These are phyloP conservation scores for Patiria pectinifera DNA, from an alignment of 53 echinoderm and acorn worm genomes.

Conservation along the genomic window DNA sequence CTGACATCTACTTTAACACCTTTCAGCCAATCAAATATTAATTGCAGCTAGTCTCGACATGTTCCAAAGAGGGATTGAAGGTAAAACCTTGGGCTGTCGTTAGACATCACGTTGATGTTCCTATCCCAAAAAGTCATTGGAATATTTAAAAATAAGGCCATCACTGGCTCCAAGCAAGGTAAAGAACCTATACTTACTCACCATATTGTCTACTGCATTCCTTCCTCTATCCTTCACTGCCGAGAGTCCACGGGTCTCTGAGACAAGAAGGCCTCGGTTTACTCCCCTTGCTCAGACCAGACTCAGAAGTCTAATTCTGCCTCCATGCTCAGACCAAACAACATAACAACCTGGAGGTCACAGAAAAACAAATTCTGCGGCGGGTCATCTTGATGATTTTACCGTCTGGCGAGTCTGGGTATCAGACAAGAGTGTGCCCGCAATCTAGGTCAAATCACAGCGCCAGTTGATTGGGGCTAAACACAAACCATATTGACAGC, in stretches of 20 bases:
- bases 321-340: conserved; percentile 18
- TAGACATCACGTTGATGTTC: neutral
- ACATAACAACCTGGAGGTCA: conserved; percentile 16
- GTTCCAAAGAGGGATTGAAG: too few relatives aligned
- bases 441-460: conserved; percentile 43
- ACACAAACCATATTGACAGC: neutral
- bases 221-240: neutral
- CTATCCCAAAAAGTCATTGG: neutral
- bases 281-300: too few relatives aligned
- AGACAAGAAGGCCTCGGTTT: neutral
- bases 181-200: neutral
- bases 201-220: neutral
- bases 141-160: neutral
- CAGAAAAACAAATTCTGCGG: conserved; percentile 18
- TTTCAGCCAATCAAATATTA: too few relatives aligned
- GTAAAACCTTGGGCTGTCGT: neutral
- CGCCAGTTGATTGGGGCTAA: neutral
- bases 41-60: too few relatives aligned
- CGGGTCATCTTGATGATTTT: neutral
- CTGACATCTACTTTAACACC: too few relatives aligned
- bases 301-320: too few relatives aligned
- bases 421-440: conserved; percentile 22
- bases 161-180: neutral
- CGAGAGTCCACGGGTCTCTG: neutral
- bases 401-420: conserved; percentile 22